These are phyloP conservation scores for Fulica atra DNA, from an alignment of 2,113 vertebrate genomes.

Conservation along the genomic window DNA sequence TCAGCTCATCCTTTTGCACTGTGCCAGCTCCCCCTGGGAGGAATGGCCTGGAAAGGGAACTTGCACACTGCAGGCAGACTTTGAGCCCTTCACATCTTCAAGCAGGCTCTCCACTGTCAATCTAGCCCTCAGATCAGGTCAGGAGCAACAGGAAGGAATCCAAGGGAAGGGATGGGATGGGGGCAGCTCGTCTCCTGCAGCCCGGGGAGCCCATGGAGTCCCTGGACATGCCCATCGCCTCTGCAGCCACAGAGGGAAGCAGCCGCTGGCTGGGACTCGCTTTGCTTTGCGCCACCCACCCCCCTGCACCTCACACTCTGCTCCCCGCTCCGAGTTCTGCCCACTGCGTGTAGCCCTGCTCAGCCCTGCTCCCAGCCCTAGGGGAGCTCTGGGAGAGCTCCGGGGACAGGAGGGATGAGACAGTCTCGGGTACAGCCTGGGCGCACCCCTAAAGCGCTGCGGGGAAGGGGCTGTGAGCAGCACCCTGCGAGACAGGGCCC, in stretches of 20 bases:
- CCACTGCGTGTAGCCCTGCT: neutral
- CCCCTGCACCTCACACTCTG: neutral
- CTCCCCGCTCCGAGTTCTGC: neutral
- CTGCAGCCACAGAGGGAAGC: neutral
- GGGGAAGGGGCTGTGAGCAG: neutral
- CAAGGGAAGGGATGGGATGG: neutral
- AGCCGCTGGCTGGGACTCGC: neutral
- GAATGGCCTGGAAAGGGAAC: neutral
- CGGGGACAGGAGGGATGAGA: neutral
- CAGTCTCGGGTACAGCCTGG: no score
- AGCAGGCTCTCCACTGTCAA: neutral
- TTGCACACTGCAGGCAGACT: neutral
- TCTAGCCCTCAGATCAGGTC: neutral
- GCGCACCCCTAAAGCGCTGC: neutral
- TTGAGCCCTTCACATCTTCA: neutral
- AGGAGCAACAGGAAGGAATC: neutral
- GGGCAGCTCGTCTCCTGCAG: neutral
- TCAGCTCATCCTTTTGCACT: neutral
- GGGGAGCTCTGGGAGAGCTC: neutral
- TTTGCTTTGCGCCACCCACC: neutral
- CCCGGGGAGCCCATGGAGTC: neutral
- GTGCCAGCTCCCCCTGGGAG: neutral
- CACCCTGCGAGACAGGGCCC: neutral
- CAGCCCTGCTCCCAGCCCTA: no score
- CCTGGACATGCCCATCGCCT: no score